Evolutionary conservation across 2,888 invertebrate species (phyloP), one percentile per base, ranked within the genome.

Genomic region (Stenotaenia linearis): DNA sequence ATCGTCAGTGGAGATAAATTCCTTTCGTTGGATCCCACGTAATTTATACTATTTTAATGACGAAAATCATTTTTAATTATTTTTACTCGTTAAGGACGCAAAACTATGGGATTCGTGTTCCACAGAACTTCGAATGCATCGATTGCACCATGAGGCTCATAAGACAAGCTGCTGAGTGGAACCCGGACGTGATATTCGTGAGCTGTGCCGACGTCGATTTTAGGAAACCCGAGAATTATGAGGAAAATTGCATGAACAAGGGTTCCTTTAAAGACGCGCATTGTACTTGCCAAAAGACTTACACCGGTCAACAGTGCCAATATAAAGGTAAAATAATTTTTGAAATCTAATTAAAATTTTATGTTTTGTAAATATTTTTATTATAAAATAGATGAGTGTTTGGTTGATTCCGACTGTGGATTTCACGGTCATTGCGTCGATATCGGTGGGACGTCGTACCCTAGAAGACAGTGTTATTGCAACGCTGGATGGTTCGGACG

Each of bases 121-220:
- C 97, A 0, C 87, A 88, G 56, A 91, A 94, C 86, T 93, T 95
- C 84, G 91, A 91, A 56, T 98, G 98, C 85, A 89, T 89, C 80
- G 93, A 96, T 86, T 98, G 98, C 86, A 95, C 96, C 0, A 88
- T 98, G 50, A 91, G 97, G 80, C 89, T 98, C 82, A 89, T 96
- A 79, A 89, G 97, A 0, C 94, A 97, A 87, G 97, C 97, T 0
- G 90, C 91, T 28, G 97, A 98, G 88, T 97, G 96, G 96, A 91
- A 92, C 0, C 88, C 89, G 79, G 90, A 89, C 83, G 97, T 97
- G 87, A 88, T 92, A 81, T 97, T 98, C 89, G 97, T 96, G 95
- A 96, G 96, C 0, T 98, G 98, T 85, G 93, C 97, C 1, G 97
- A 98, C 87, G 93, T 98, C 79, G 95, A 96, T 84, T 93, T 97